These are phyloP conservation scores for Malaclemys terrapin DNA, from an alignment of 2,113 vertebrate species.

Conservation along the genomic window DNA sequence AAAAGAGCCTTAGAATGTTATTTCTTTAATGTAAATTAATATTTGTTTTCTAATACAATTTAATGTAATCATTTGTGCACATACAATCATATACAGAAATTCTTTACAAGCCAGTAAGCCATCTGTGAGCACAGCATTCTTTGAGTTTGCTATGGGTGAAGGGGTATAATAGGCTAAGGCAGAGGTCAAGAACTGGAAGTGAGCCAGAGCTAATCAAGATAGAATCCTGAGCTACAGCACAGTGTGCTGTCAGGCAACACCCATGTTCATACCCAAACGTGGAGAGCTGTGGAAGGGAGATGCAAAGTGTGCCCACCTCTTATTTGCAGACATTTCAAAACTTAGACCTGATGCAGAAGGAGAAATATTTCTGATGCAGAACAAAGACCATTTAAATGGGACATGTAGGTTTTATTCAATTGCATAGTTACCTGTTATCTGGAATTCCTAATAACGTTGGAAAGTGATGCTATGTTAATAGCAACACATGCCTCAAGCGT, in stretches of 20 bases:
- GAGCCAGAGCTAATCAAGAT: neutral
- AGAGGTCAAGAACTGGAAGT: neutral
- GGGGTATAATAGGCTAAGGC: neutral
- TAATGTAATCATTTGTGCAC: slow-evolving; percentile 16
- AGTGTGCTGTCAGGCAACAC: neutral
- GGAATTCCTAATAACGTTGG: neutral
- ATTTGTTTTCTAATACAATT: neutral
- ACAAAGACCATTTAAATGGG: slow-evolving; percentile 3
- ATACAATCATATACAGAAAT: neutral
- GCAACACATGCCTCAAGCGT: neutral
- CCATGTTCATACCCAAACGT: neutral
- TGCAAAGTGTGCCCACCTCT: neutral
- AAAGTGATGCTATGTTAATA: neutral
- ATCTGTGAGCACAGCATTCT: neutral
- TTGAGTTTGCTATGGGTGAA: neutral
- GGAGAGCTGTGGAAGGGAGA: neutral
- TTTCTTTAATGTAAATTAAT: slow-evolving; percentile 2
- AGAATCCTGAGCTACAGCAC: neutral
- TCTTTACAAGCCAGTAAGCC: neutral
- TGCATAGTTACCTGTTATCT: neutral
- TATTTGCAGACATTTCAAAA: slow-evolving; percentile 5
- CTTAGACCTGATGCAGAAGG: neutral
- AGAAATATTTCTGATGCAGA: neutral
- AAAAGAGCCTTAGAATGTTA: neutral
- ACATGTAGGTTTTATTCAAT: slow-evolving; percentile 33